Conservation (phyloP, 2,113 vertebrate species). For the Cyanoliseus patagonus region DNA sequence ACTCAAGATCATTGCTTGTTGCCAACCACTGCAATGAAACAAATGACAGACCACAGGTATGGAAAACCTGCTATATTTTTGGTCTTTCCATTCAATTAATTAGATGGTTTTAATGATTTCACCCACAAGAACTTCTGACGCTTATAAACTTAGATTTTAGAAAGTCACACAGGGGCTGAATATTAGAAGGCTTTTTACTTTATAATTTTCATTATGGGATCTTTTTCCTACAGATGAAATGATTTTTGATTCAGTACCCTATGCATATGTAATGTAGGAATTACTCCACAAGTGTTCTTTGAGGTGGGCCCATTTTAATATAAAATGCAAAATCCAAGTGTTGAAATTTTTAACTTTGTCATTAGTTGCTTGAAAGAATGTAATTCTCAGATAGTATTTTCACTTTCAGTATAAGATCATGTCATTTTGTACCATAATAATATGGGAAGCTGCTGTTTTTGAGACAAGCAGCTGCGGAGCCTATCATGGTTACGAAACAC, state of each 20-base stretch:
- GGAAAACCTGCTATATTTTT: background rate
- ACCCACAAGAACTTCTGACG: background rate
- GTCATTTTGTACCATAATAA: background rate
- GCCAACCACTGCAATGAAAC: background rate
- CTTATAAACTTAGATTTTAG: background rate
- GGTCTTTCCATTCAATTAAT: background rate
- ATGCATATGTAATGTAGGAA: background rate
- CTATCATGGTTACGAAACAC: background rate
- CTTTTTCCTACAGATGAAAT: background rate
- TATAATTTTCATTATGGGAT: background rate
- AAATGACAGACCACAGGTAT: background rate
- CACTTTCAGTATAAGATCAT: background rate
- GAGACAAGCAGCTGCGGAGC: background rate
- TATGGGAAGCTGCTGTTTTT: background rate
- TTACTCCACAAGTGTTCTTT: background rate
- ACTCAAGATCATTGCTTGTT: background rate
- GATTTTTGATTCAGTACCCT: background rate
- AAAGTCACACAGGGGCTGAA: background rate
- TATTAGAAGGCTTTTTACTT: background rate
- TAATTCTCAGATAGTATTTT: background rate
- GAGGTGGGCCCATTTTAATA: background rate
- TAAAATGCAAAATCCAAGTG: background rate
- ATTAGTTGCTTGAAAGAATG: accelerated
- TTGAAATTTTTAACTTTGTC: background rate
- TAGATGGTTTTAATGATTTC: background rate